Evolutionary conservation across 2,888 invertebrate genomes (phyloP).

Genomic region (Geotrupes spiniger): DNA sequence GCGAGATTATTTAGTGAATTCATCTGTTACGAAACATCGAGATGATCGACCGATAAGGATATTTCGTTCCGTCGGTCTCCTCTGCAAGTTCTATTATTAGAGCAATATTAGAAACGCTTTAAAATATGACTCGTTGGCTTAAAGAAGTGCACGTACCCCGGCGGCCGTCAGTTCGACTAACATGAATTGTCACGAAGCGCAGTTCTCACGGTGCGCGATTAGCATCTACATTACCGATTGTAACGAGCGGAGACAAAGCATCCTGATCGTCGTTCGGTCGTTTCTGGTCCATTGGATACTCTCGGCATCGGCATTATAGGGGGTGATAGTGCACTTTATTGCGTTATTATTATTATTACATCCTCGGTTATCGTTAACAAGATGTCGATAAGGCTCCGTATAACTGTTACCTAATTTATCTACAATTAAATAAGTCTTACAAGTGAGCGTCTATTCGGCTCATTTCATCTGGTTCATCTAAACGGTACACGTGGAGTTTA

Average conservation of each 20-base stretch:
- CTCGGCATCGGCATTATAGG: slow-evolving; percentile 4
- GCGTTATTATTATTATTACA: slow-evolving; percentile 7
- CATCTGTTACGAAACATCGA: slow-evolving; percentile 4
- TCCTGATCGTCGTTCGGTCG: slow-evolving; percentile 24
- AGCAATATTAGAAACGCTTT: slow-evolving; percentile 6
- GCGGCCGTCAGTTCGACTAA: slow-evolving; percentile 33
- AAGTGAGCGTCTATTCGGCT: too few relatives aligned
- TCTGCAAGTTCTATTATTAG: slow-evolving; percentile 2
- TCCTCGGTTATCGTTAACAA: slow-evolving; percentile 1
- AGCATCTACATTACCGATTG: slow-evolving; percentile 46
- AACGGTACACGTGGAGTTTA: too few relatives aligned
- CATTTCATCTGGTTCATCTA: too few relatives aligned
- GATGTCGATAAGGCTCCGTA: neutral
- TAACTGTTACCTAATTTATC: slow-evolving; percentile 5
- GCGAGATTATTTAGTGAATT: neutral
- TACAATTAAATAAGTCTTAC: too few relatives aligned
- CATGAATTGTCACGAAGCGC: slow-evolving; percentile 43
- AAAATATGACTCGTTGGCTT: slow-evolving; percentile 3
- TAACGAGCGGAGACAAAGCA: slow-evolving; percentile 32
- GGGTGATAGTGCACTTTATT: slow-evolving; percentile 7
- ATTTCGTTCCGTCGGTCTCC: slow-evolving; percentile 4
- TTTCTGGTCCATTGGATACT: slow-evolving; percentile 32
- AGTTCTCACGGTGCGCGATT: slow-evolving; percentile 44
- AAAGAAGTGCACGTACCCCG: slow-evolving; percentile 27
- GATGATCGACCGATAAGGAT: slow-evolving; percentile 1